Evolutionary conservation across 2,113 vertebrate species (phyloP), one percentile per base, ranked within the genome.

Genomic region (Ammodytes marinus): DNA sequence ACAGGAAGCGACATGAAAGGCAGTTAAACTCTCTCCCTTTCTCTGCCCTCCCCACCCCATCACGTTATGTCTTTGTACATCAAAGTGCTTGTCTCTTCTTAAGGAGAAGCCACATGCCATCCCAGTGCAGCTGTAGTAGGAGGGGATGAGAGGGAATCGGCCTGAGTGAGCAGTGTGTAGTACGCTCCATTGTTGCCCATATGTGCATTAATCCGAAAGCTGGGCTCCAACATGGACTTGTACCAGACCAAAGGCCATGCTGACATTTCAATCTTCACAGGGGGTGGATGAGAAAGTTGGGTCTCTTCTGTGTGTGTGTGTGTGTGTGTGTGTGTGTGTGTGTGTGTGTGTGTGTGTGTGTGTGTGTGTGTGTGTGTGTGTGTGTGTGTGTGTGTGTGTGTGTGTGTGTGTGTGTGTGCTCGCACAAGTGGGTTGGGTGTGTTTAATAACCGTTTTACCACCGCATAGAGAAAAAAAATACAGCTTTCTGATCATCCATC

Each of bases 151-250:
- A 27, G 80, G 74, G 69, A 80, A 54, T 73, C 5, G 76, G 74
- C 69, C 65, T 45, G 59, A 71, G 69, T 49, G 79, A 73, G 64
- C 54, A 54, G 69, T 60, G 63, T 11, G 39, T 82, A 63, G 39
- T 82, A 63, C 11, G 15, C 78, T 72, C 63, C 53, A 85, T 91
- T 92, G 90, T 93, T 88, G 85, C 74, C 77, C 80, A 68, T 85
- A 79, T 88, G 87, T 84, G 83, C 86, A 86, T 88, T 89, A 86
- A 93, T 91, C 83, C 90, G 63, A 64, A 27, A 87, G 80, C 74
- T 17, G 37, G 70, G 55, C 82, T 75, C 69, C 60, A 27, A 69
- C 64, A 60, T 53, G 66, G 72, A 66, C 53, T 27, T 50, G 3
- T 17, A 70, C 52, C 40, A 40, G 63, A 59, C 67, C 58, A 73